Base-by-base conservation (phyloP, 2,888 invertebrate species). In the Neoascia interrupta region DNA sequence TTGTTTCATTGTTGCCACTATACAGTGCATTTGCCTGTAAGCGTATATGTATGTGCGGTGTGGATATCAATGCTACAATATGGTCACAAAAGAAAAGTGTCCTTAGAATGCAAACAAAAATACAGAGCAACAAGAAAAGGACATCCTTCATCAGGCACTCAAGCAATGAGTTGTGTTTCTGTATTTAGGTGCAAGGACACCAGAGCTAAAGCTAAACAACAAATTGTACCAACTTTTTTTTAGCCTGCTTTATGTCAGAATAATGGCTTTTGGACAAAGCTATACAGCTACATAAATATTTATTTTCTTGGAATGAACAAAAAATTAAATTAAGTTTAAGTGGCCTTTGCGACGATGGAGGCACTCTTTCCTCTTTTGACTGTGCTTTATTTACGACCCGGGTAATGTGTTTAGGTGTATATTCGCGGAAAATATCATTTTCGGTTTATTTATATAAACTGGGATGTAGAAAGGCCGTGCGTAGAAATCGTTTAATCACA, bases 121-220 rank as follows among this genome's bases (percentile, higher is more conserved):
- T 39, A 76, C 36, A 60, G 41, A 74, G 60, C 11, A 31, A 16
- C 60, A 66, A 66, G 56, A 76, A 76, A 70, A 70, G 70, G 70
- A 76, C 70, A 70, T 76, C 51, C 63, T 76, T 76, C 75, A 76
- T 64, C 63, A 64, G 51, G 43, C 51, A 31, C 66, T 63, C 54
- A 61, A 56, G 61, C 75, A 49, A 51, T 64, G 70, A 51, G 58
- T 76, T 70, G 51, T 64, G 37, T 70, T 69, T 70, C 58, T 70
- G 37, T 70, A 58, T 70, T 70, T 70, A 76, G 63, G 64, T 36
- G 28, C 75, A 76, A 70, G 74, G n/a, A n/a, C n/a, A 31, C 3
- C 3, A 31, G 3, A 31, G 3, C 2, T n/a, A 6, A 31, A 4
- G 8, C 3, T n/a, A 31, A 31, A 31, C 31, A 31, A n/a, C n/a